Percentiles rank a stretch among this genome's conserved stretches.
Evolutionary conservation across 2,113 vertebrate genomes (phyloP).

Genomic region (cattle (Bos taurus)): DNA sequence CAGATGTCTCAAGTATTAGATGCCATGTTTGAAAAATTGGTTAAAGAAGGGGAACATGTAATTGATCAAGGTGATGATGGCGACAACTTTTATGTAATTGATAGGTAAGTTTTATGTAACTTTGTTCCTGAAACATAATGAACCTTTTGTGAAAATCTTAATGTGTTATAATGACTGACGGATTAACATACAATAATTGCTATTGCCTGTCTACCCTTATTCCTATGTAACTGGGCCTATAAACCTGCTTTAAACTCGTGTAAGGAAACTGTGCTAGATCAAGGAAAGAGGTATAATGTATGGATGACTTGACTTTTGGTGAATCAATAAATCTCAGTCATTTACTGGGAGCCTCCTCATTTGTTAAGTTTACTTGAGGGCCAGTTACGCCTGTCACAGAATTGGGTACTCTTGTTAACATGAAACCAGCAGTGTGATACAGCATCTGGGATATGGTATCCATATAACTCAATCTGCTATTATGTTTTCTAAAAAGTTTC

Average conservation of each 20-base stretch:
- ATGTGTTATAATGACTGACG: not conserved
- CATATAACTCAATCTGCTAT: not conserved
- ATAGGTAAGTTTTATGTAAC: slow-evolving; percentile 83
- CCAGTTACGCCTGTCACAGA: not conserved
- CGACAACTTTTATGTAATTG: slow-evolving; percentile 98
- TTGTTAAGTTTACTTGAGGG: not conserved
- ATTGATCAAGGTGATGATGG: slow-evolving; percentile 98
- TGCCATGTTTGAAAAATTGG: slow-evolving; percentile 97
- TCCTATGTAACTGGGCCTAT: not conserved
- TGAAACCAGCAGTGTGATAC: not conserved
- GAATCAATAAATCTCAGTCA: not conserved
- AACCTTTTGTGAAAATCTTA: not conserved
- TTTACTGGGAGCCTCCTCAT: not conserved
- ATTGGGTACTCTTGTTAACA: not conserved
- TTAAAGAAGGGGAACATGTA: slow-evolving; percentile 92
- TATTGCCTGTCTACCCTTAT: not conserved
- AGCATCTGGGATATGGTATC: not conserved
- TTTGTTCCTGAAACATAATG: not conserved
- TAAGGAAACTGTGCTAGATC: not conserved
- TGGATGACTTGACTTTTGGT: not conserved
- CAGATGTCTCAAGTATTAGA: slow-evolving; percentile 98
- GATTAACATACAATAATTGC: not conserved
- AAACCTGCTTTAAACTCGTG: not conserved
- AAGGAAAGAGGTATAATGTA: not conserved
- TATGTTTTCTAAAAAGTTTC: not conserved